phyloP scores from a whole-genome alignment of 2,797 vertebrate genomes.

The Pantherophis alleghaniensis region DNA sequence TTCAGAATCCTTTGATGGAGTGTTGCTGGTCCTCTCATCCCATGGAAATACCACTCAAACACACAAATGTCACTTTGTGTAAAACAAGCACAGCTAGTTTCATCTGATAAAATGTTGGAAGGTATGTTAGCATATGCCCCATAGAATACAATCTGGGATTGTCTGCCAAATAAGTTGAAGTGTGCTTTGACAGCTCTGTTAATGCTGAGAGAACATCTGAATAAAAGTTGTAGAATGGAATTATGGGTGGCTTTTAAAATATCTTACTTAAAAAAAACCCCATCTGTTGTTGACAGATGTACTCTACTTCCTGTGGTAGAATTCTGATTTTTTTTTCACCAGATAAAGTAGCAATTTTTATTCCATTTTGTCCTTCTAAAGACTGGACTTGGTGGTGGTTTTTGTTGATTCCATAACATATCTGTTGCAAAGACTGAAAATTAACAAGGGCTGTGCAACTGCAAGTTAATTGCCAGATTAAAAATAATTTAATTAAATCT shows the following conservation, averaged over 20 bases:
- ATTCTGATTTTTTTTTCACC: slow-evolving; percentile 48
- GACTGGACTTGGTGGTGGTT: background rate
- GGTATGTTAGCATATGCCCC: slow-evolving; percentile 13
- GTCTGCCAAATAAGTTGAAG: slow-evolving; percentile 58
- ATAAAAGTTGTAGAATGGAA: slow-evolving; percentile 71
- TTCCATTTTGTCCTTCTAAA: slow-evolving; percentile 41
- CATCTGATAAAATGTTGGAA: slow-evolving; percentile 6
- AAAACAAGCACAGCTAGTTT: background rate
- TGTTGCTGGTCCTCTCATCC: background rate
- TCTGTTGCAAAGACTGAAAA: background rate
- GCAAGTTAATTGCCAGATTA: background rate
- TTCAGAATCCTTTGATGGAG: background rate
- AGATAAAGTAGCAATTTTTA: slow-evolving; percentile 37
- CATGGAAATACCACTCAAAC: background rate
- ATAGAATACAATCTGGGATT: slow-evolving; percentile 8
- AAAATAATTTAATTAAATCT: background rate
- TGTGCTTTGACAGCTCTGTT: slow-evolving; percentile 64
- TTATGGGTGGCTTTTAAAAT: slow-evolving; percentile 74
- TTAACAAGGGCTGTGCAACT: background rate
- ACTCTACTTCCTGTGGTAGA: slow-evolving; percentile 63
- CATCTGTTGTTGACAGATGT: slow-evolving; percentile 79
- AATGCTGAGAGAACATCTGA: slow-evolving; percentile 67
- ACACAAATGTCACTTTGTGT: background rate
- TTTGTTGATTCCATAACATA: background rate
- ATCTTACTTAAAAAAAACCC: slow-evolving; percentile 63